Evolutionary conservation across 2,113 vertebrate genomes (phyloP).

Genomic region (Tor tambroides): DNA sequence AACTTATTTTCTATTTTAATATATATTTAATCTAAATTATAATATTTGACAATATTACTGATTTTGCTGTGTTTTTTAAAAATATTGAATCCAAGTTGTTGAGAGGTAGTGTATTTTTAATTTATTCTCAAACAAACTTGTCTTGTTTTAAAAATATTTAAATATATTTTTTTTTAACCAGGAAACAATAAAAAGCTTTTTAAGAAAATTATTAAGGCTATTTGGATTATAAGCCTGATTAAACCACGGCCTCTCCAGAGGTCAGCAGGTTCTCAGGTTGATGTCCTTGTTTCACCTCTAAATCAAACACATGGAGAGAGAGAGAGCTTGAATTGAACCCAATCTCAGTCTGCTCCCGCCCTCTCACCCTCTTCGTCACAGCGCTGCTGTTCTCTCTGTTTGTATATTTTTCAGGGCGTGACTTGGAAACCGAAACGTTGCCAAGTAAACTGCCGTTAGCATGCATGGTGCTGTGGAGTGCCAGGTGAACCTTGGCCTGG

Average conservation of each 20-base stretch:
- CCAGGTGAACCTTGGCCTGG: conserved; percentile 42
- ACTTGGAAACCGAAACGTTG: conserved; percentile 48
- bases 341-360: conserved; percentile 43
- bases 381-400: conserved; percentile 26
- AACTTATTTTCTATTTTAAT: too few relatives aligned
- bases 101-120: too few relatives aligned
- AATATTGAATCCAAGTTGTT: too few relatives aligned
- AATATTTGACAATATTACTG: too few relatives aligned
- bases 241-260: conserved; percentile 22
- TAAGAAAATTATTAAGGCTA: too few relatives aligned
- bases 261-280: conserved; percentile 62
- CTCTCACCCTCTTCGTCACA: background rate
- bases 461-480: background rate
- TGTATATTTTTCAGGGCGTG: conserved; percentile 47
- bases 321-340: conserved; percentile 30
- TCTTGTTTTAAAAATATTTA: too few relatives aligned
- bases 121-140: too few relatives aligned
- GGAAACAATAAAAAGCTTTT: too few relatives aligned
- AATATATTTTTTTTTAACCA: too few relatives aligned
- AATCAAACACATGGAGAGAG: conserved; percentile 16
- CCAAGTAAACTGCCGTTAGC: conserved; percentile 54
- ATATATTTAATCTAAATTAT: too few relatives aligned
- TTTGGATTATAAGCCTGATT: background rate
- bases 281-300: conserved; percentile 62
- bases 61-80: too few relatives aligned